Conservation (phyloP, 2,113 vertebrate genomes). For the Haliaeetus leucogaster region DNA sequence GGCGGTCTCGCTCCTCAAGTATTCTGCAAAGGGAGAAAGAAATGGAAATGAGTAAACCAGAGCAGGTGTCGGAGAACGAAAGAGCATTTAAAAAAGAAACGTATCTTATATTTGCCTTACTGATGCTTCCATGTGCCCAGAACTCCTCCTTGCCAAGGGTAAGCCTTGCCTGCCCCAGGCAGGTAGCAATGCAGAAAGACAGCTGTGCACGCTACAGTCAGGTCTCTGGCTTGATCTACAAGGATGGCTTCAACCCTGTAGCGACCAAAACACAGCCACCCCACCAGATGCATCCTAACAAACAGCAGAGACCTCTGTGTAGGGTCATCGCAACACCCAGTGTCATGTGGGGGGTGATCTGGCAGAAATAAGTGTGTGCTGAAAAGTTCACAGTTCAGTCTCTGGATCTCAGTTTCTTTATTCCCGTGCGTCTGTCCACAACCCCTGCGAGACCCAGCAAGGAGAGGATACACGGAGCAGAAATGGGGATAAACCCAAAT, state of each 20-base stretch:
- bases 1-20: conserved; percentile 76
- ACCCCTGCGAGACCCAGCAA: background rate
- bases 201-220: background rate
- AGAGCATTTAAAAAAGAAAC: background rate
- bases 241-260: background rate
- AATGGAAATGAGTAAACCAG: background rate
- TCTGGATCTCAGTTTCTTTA: background rate
- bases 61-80: background rate
- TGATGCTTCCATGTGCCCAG: background rate
- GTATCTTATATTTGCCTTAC: background rate
- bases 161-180: background rate
- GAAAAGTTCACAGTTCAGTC: background rate
- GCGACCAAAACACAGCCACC: rapidly evolving
- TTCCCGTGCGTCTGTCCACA: background rate
- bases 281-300: background rate
- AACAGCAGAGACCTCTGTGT: background rate
- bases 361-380: background rate
- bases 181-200: background rate
- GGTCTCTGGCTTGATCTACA: background rate
- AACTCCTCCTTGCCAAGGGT: background rate
- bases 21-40: conserved; percentile 66
- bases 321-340: background rate
- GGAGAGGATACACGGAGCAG: background rate
- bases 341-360: rapidly evolving
- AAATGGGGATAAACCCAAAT: background rate